Evolutionary conservation across 2,113 vertebrate genomes (phyloP), one percentile per base, ranked within the genome.

Genomic region (Pangasianodon hypophthalmus): DNA sequence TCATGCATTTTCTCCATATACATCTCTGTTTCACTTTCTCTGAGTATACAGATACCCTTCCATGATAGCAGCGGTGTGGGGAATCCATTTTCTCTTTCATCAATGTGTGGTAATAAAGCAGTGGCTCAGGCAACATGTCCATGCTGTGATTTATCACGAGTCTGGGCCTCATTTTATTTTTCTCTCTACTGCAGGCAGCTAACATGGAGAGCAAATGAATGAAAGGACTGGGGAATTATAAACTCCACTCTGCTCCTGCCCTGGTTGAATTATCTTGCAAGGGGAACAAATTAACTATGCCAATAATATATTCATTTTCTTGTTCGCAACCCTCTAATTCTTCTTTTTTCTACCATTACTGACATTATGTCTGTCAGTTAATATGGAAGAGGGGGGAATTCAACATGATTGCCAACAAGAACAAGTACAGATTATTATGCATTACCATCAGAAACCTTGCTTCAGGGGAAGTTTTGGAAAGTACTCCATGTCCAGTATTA

Each of bases 171-270:
- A 87, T 94, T 94, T 94, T 92, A 94, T 92, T 93, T 92, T 62
- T 87, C 89, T 93, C 91, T 93, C 91, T 91, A 93, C 93, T 91
- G 82, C 82, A 88, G 88, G 84, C 89, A 71, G 90, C 91, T 89
- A 91, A 93, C 91, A 93, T 86, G 90, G 92, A 89, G 84, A 91
- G 84, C 91, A 93, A 91, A 94, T 93, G 92, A 92, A 94, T 92
- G 92, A 90, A 92, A 92, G 92, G 87, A 87, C 90, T 84, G n/a
- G 85, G 73, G 88, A 93, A 93, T 93, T 92, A 93, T 92, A 93
- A 93, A 93, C 64, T 92, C 84, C 73, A 80, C 88, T 91, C 90
- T 73, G 54, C 90, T 90, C 79, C n/a, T 37, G 75, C 88, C 54
- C 88, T 24, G 71, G n/a, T 54, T 92, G 79, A 93, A 93, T 91